A percentile compares a stretch with the other conserved stretches of the same genome.
Conservation (phyloP, 2,797 vertebrate species). For the Eulemur mongoz region DNA sequence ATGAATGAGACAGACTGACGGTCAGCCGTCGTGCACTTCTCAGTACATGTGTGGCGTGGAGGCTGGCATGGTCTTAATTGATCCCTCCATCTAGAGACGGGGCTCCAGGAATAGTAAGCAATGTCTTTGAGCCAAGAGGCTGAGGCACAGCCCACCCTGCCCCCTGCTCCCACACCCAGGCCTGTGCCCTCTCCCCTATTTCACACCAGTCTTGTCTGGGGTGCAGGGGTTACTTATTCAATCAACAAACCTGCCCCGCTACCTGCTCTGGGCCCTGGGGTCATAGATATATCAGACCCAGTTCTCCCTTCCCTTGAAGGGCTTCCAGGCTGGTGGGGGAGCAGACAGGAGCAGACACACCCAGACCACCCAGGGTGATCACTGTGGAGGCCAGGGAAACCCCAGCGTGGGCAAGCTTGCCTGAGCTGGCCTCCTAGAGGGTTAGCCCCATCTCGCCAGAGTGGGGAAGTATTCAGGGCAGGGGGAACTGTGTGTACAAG, state of each 20-base stretch:
- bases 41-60: background rate
- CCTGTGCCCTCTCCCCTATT: background rate
- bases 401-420: background rate
- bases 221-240: background rate
- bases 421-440: background rate
- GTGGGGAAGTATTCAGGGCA: background rate
- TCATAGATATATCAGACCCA: background rate
- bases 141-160: background rate
- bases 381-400: background rate
- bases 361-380: conserved; percentile 30
- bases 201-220: background rate
- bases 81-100: background rate
- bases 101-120: background rate
- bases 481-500: background rate
- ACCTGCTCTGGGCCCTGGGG: too few relatives aligned
- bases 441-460: background rate
- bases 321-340: background rate
- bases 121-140: background rate
- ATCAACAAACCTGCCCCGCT: background rate
- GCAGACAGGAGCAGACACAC: background rate
- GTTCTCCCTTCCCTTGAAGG: background rate
- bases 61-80: background rate
- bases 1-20: background rate
- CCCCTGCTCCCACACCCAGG: background rate
- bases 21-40: background rate